Conservation (phyloP, 1,140 invertebrate species). For the Hycleus cichorii region DNA sequence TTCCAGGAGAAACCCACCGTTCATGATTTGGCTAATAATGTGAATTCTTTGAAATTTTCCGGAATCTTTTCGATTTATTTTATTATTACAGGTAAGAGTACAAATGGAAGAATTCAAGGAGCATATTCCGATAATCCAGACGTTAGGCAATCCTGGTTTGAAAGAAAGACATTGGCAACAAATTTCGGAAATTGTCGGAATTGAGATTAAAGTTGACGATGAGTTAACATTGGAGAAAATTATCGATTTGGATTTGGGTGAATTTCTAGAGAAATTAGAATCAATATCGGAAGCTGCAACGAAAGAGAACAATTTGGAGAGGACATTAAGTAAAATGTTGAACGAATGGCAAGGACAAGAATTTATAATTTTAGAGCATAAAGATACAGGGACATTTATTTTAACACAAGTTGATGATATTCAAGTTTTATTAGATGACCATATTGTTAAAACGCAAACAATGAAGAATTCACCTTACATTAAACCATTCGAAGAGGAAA, state of each 20-base stretch:
- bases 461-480: constrained; percentile 97
- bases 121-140: constrained; percentile 84
- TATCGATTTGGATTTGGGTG: constrained; percentile 87
- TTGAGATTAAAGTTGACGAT: constrained; percentile 80
- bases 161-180: constrained; percentile 92
- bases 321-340: constrained; percentile 83
- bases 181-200: constrained; percentile 91
- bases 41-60: constrained; percentile 36
- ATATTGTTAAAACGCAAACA: constrained; percentile 94
- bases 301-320: constrained; percentile 91
- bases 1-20: constrained; percentile 67
- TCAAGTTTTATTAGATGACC: constrained; percentile 91
- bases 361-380: constrained; percentile 69
- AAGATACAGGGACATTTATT: constrained; percentile 88
- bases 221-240: constrained; percentile 80
- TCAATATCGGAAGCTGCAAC: constrained; percentile 89
- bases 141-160: constrained; percentile 89
- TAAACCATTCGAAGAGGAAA: constrained; percentile 83
- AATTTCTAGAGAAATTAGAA: constrained; percentile 89
- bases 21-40: constrained; percentile 54
- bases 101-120: constrained; percentile 86
- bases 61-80: not conserved
- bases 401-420: constrained; percentile 90
- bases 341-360: constrained; percentile 84
- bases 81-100: constrained; percentile 39